Evolutionary conservation across 2,888 invertebrate species (phyloP).

Genomic region (Metallyticus violacea): DNA sequence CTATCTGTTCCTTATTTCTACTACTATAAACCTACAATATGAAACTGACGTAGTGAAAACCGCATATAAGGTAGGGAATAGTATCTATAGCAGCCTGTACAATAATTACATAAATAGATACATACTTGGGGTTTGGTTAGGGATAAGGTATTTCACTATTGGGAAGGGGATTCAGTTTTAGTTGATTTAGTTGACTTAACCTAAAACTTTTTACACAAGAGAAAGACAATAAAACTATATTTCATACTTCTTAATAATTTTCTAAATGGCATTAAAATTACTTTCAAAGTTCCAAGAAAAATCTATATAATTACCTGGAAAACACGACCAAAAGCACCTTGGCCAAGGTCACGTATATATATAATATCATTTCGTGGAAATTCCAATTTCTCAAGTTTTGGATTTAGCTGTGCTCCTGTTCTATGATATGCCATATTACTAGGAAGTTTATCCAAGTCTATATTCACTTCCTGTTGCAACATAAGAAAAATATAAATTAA

Average conservation of each 20-base stretch:
- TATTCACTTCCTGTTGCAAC: conserved; percentile 64
- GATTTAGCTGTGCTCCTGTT: conserved; percentile 81
- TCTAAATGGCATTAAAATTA: neutral
- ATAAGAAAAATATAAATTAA: no score
- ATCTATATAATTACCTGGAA: conserved; percentile 57
- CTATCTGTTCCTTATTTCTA: no score
- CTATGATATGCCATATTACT: conserved; percentile 86
- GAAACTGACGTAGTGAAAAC: no score
- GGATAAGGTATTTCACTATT: no score
- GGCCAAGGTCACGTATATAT: conserved; percentile 89
- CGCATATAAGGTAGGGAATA: no score
- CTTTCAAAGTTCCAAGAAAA: no score
- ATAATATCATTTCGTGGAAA: conserved; percentile 95
- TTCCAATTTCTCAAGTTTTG: conserved; percentile 88
- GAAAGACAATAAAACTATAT: neutral
- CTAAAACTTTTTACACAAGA: neutral
- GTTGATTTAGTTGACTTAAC: no score
- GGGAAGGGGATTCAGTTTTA: no score
- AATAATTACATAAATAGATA: no score
- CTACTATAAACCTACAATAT: no score
- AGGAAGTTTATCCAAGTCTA: conserved; percentile 84
- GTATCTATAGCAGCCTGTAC: no score
- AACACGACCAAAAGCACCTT: conserved; percentile 94
- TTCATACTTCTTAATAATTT: neutral
- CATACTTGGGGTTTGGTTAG: no score